Evolutionary conservation across 1,140 invertebrate genomes (phyloP), one percentile per base, ranked within the genome.

Genomic region (Paralvinella palmiformis): DNA sequence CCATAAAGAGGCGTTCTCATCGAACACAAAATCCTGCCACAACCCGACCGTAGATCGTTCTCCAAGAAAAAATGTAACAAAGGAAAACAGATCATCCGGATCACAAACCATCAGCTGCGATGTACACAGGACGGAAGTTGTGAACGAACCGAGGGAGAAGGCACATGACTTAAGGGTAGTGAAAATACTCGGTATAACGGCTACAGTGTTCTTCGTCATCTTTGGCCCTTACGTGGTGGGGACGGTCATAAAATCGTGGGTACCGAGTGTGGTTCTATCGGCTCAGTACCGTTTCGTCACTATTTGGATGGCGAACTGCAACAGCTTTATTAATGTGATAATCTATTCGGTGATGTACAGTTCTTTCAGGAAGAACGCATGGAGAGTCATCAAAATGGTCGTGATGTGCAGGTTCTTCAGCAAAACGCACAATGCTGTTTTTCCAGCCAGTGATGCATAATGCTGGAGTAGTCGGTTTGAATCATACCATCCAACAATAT

Each of bases 301-400:
- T 7, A 45, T 67, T 44, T 71, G 69, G 69, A 29, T 71, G 20
- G 69, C 67, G 5, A 71, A 71, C 50, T 63, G 65, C 17, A 71
- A 71, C 55, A 71, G 67, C 48, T 69, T 67, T 55, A 62, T 64
- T 15, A 71, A 71, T 27, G 67, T 71, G 32, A 29, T 69, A 27
- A 62, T 71, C n/a, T 71, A 71, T 29, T 71, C 67, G 1, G 53
- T 33, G 20, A 61, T 66, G 31, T 66, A 67, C 33, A 63, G 64
- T 45, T 50, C 53, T 36, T 71, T 69, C 56, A 24, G 67, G 32
- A 22, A 22, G 48, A 52, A 52, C 48, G 48, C 48, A 22, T 22
- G 3, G 10, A 52, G 7, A 7, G 48, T 52, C 48, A n/a, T n/a
- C n/a, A n/a, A n/a, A n/a, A n/a, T n/a, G n/a, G n/a, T n/a, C n/a